These are phyloP conservation scores for Hydrotaea cyrtoneurina DNA, from an alignment of 2,888 invertebrate genomes.

Conservation along the genomic window DNA sequence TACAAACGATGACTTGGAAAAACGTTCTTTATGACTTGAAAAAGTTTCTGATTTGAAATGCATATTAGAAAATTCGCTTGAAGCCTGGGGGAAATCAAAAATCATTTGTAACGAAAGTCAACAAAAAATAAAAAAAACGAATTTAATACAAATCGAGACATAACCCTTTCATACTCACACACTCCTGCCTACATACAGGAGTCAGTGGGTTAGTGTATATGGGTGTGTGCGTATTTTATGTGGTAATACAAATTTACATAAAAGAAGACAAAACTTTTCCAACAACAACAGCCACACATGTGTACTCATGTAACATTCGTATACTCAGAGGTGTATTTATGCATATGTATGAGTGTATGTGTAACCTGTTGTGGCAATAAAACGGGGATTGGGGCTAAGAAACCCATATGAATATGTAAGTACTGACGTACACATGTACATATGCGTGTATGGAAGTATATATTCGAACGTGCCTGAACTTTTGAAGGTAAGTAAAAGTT, in stretches of 20 bases:
- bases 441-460: background rate
- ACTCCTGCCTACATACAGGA: background rate
- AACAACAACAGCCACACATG: background rate
- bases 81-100: constrained; percentile 51
- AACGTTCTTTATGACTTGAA: constrained; percentile 30
- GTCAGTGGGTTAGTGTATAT: background rate
- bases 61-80: constrained; percentile 36
- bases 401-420: constrained; percentile 16
- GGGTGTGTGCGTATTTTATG: background rate
- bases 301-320: background rate
- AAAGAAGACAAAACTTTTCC: constrained; percentile 5
- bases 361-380: constrained; percentile 6
- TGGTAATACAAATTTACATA: constrained; percentile 24
- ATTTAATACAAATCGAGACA: constrained; percentile 33
- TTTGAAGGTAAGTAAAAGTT: constrained; percentile 14
- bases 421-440: background rate
- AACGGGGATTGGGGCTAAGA: too few relatives aligned
- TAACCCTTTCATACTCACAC: background rate
- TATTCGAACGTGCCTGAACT: background rate
- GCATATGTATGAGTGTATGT: background rate
- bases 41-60: constrained; percentile 48
- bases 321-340: background rate
- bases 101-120: constrained; percentile 26
- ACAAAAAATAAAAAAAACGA: constrained; percentile 20
- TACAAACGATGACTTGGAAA: background rate